phyloP scores from a whole-genome alignment of 2,113 vertebrate species.

The Crotophaga sulcirostris region DNA sequence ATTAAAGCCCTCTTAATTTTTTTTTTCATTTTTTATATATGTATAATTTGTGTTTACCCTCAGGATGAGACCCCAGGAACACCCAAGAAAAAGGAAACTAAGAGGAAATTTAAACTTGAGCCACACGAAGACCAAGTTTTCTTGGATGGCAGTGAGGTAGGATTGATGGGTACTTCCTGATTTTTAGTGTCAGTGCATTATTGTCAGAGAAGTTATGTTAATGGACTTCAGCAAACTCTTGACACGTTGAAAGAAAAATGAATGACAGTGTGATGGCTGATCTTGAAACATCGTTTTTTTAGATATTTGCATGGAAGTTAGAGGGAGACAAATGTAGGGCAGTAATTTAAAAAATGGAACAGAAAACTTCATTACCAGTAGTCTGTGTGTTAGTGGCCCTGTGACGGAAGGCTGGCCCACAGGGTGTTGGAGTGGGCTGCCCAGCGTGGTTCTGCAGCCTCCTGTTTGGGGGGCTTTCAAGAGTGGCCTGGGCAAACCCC shows the following conservation, averaged over 20 bases:
- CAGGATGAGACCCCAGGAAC: slow-evolving; percentile 95
- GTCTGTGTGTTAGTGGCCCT: accelerated
- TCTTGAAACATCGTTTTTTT: not conserved
- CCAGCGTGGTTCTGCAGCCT: not conserved
- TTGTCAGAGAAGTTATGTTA: not conserved
- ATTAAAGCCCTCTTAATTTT: not conserved
- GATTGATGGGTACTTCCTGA: not conserved
- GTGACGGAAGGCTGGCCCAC: not conserved
- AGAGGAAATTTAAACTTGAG: slow-evolving; percentile 99
- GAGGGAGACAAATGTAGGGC: not conserved
- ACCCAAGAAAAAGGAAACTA: slow-evolving; percentile 97
- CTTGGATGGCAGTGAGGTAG: slow-evolving; percentile 95
- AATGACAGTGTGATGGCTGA: not conserved
- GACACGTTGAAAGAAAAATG: not conserved
- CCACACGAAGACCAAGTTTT: slow-evolving; percentile 97
- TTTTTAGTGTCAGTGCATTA: accelerated
- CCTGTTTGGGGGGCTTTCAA: not conserved
- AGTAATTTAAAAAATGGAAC: not conserved
- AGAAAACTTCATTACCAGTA: not conserved
- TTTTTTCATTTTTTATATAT: not conserved
- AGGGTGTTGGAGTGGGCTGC: not conserved
- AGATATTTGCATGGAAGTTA: not conserved
- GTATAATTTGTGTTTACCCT: not conserved
- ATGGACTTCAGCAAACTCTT: not conserved
- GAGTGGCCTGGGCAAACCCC: not conserved